phyloP scores from a whole-genome alignment of 1,140 invertebrate species.

The Nasonia vitripennis region DNA sequence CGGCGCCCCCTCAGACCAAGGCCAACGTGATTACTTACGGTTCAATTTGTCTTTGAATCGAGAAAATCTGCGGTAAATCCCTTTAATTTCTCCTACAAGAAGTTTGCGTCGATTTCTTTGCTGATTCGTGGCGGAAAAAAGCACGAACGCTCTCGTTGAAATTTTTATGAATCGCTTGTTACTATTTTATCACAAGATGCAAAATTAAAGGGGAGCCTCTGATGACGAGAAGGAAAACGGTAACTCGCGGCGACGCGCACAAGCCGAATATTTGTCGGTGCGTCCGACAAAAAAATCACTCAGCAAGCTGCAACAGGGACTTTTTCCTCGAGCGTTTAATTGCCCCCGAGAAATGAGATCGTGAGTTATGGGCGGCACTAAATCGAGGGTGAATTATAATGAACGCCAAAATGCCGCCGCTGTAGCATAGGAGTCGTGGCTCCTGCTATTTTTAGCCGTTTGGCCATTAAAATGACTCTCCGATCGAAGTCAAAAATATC shows the following conservation, averaged over 20 bases:
- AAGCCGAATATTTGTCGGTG: constrained; percentile 21
- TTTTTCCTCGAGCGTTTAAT: constrained; percentile 49
- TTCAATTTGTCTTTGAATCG: constrained; percentile 53
- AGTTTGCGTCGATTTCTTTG: constrained; percentile 41
- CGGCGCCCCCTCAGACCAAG: neutral
- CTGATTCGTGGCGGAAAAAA: constrained; percentile 6
- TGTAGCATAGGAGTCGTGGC: neutral
- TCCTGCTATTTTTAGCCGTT: constrained; percentile 45
- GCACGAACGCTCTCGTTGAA: neutral
- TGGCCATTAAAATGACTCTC: constrained; percentile 49
- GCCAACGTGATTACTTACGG: constrained; percentile 50
- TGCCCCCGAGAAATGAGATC: constrained; percentile 50
- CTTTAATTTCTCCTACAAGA: constrained; percentile 45
- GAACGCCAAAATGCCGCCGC: constrained; percentile 31
- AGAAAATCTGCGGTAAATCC: constrained; percentile 50
- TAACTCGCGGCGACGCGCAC: neutral
- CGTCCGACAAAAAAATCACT: constrained; percentile 28
- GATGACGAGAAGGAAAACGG: neutral
- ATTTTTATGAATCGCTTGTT: neutral
- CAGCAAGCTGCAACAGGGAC: constrained; percentile 15
- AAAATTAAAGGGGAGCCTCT: neutral
- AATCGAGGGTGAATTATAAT: constrained; percentile 54
- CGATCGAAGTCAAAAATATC: constrained; percentile 49
- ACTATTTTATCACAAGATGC: neutral
- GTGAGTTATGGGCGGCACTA: constrained; percentile 52